Evolutionary conservation across 2,797 vertebrate species (phyloP), one percentile per base, ranked within the genome.

Genomic region (Australoheros facetus): DNA sequence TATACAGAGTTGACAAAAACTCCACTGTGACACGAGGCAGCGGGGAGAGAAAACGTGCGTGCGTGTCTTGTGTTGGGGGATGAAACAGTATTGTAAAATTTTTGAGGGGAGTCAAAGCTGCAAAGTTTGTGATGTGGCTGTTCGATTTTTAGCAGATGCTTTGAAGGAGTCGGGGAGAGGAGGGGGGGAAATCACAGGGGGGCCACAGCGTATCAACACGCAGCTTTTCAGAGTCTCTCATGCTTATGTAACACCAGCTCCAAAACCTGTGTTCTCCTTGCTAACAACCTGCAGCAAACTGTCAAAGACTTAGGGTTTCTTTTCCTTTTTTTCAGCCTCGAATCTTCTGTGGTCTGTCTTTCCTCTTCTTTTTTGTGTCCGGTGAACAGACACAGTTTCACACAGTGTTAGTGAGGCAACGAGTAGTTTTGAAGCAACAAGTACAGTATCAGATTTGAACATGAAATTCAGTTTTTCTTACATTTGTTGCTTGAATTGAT

Each of bases 221-320:
- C 86, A 83, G 80, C 71, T 90, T 91, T 80, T 82, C 85, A 78
- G 72, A 90, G 72, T 87, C 82, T 88, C 85, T 70, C 83, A 82
- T 81, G 84, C 84, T 93, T 92, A 93, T 87, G 87, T 86, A 92
- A 93, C 84, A 53, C 7, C 78, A 56, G 76, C 85, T 81, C 80
- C 37, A 30, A 78, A 88, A 82, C 55, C 87, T 82, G 78, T 87
- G 60, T 90, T 92, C 85, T 90, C 28, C 75, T 73, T 79, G 73
- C 81, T 87, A 88, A 87, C 87, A 90, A 89, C 86, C 83, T 84
- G 75, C 23, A 11, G 58, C 80, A 58, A 16, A 75, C 81, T 80
- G 79, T 79, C 82, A 84, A 23, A 82, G 19, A 73, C 1, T 28
- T 34, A 9, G 34, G 34, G 5, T 34, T 34, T 9, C 34, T 34